Percentiles rank a stretch among this genome's conserved stretches.
phyloP scores from a whole-genome alignment of 2,113 vertebrate genomes.

The Amazona guildingii region DNA sequence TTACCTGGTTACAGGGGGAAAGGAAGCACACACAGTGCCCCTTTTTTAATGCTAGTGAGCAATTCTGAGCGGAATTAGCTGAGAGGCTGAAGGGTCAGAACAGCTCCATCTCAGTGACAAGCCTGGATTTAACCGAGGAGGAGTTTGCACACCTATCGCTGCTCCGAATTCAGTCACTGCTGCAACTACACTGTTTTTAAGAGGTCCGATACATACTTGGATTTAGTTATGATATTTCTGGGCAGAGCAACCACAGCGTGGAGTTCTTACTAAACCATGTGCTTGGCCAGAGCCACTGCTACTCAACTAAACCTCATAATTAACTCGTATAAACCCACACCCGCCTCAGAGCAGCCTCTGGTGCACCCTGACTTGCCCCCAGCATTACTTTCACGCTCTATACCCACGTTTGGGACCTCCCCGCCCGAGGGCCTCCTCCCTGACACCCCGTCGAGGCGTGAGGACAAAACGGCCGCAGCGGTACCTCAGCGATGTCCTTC shows the following conservation, averaged over 20 bases:
- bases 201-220: not conserved
- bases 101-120: not conserved
- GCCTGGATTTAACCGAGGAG: not conserved
- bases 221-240: not conserved
- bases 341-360: accelerated
- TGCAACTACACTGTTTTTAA: accelerated
- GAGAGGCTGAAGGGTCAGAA: not conserved
- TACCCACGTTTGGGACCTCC: accelerated
- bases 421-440: not conserved
- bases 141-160: accelerated
- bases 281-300: not conserved
- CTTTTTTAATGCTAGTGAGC: not conserved
- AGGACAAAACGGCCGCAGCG: not conserved
- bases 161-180: not conserved
- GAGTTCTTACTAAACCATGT: accelerated
- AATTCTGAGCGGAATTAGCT: not conserved
- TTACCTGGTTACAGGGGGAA: not conserved
- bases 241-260: not conserved
- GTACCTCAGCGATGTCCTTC: conserved; percentile 86
- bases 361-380: accelerated
- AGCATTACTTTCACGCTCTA: not conserved
- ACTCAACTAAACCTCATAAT: not conserved
- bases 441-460: accelerated
- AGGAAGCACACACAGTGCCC: not conserved
- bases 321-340: accelerated